Base-by-base conservation (phyloP, 2,888 invertebrate species). In the Ecliptopera silaceata region DNA sequence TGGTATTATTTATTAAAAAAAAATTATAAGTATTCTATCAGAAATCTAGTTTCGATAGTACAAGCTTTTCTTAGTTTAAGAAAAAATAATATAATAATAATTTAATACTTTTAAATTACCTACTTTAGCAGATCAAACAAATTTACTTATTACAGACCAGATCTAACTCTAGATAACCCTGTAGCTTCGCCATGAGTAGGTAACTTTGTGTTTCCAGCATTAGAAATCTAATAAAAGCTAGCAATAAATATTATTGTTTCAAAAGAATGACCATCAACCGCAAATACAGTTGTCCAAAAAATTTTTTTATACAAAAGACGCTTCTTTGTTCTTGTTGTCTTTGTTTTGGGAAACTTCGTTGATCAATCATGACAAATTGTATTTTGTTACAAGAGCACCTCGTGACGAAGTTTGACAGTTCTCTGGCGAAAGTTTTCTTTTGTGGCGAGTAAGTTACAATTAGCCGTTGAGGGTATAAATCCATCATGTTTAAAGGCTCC, bases 311-410 rank as follows among this genome's bases (percentile, higher is more conserved):
- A 73, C 74, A 81, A 78, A 80, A 74, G 72, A 65, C 74, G 61
- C 56, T 70, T 68, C 77, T 78, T 80, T 82, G 77, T 80, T 78
- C 66, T 64, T 69, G 67, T 69, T 67, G 74, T 80, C 78, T 80
- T 83, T 84, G 80, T 82, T 82, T 82, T 74, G 72, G 68, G 73
- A 69, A 82, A 83, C 79, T 86, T 85, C 79, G 84, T 85, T 87
- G 88, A 88, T 88, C 88, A 88, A 88, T 89, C 86, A 88, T 84
- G 87, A 86, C 85, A 88, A 88, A 88, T 84, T 86, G 82, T 84
- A 75, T 86, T 88, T 87, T 84, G 82, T 84, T 86, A 75, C 77
- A 79, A 81, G 80, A 82, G 74, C 74, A 71, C 75, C 77, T 70
- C 70, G 75, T 81, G 82, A 80, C 74, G 72, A 78, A 85, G 79